These are phyloP conservation scores for Venturia canescens DNA, from an alignment of 1,140 invertebrate genomes.

Conservation along the genomic window DNA sequence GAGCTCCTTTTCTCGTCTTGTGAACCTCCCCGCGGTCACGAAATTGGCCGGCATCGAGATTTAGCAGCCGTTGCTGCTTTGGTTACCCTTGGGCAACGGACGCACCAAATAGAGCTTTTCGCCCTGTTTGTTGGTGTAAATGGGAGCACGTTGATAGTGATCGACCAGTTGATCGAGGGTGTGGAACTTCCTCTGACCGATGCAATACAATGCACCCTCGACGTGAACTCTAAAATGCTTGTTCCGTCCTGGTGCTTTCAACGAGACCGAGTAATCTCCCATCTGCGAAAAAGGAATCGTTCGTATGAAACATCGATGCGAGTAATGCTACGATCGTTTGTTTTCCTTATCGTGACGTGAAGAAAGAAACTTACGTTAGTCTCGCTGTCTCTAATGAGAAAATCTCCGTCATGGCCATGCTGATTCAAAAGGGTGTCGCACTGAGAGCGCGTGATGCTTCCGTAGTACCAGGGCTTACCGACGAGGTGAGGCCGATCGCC, in stretches of 20 bases:
- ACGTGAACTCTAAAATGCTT: slow-evolving; percentile 99
- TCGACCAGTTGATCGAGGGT: slow-evolving; percentile 97
- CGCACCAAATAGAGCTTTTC: slow-evolving; percentile 95
- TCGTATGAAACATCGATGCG: too few species aligned
- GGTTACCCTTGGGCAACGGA: slow-evolving; percentile 85
- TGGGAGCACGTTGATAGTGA: slow-evolving; percentile 98
- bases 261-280: slow-evolving; percentile 98
- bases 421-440: slow-evolving; percentile 96
- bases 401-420: slow-evolving; percentile 97
- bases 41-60: slow-evolving; percentile 43
- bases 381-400: slow-evolving; percentile 98
- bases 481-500: slow-evolving; percentile 83
- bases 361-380: slow-evolving; percentile 90
- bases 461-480: slow-evolving; percentile 97
- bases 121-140: slow-evolving; percentile 97
- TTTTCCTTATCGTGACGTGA: background rate
- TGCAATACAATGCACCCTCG: slow-evolving; percentile 95
- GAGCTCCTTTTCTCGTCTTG: slow-evolving; percentile 37
- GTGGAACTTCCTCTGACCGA: slow-evolving; percentile 98
- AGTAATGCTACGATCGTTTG: too few species aligned
- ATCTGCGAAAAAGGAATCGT: slow-evolving; percentile 83
- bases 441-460: slow-evolving; percentile 94
- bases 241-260: slow-evolving; percentile 98
- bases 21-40: slow-evolving; percentile 40
- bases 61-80: slow-evolving; percentile 75